Percentiles rank a stretch among this genome's conserved stretches.
Evolutionary conservation across 2,797 vertebrate species (phyloP).

Genomic region (Coracias cyanogaster): DNA sequence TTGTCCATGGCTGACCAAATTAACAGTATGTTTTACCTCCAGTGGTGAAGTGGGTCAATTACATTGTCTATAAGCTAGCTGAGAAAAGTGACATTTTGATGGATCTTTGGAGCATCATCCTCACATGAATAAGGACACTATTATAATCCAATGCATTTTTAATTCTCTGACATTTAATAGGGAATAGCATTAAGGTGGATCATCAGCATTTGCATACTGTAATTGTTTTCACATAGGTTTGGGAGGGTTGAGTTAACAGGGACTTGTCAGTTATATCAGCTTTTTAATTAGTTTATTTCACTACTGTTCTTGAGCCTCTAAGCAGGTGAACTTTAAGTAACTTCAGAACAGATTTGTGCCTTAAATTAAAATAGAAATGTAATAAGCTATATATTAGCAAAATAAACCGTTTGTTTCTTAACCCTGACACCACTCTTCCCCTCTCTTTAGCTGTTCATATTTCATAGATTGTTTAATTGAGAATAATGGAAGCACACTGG

Average conservation of each 20-base stretch:
- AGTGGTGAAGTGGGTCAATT: background rate
- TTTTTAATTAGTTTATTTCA: conserved; percentile 42
- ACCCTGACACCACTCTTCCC: background rate
- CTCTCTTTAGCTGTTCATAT: background rate
- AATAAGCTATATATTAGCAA: background rate
- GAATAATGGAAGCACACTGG: background rate
- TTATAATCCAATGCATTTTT: background rate
- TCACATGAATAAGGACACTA: background rate
- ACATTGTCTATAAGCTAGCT: background rate
- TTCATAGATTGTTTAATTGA: background rate
- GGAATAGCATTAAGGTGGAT: conserved; percentile 21
- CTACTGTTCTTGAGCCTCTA: background rate
- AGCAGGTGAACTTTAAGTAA: background rate
- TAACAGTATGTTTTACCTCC: background rate
- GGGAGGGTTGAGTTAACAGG: conserved; percentile 18
- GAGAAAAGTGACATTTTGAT: background rate
- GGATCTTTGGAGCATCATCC: background rate
- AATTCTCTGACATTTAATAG: conserved; percentile 38
- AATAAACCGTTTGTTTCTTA: background rate
- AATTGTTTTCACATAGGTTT: conserved; percentile 43
- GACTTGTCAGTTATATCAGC: conserved; percentile 7
- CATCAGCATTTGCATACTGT: conserved; percentile 50
- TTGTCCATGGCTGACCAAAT: background rate
- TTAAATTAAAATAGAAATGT: background rate
- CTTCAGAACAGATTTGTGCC: background rate